A percentile compares a stretch with the other conserved stretches of the same genome.
Evolutionary conservation across 2,113 vertebrate genomes (phyloP).

Genomic region (Myocastor coypus): DNA sequence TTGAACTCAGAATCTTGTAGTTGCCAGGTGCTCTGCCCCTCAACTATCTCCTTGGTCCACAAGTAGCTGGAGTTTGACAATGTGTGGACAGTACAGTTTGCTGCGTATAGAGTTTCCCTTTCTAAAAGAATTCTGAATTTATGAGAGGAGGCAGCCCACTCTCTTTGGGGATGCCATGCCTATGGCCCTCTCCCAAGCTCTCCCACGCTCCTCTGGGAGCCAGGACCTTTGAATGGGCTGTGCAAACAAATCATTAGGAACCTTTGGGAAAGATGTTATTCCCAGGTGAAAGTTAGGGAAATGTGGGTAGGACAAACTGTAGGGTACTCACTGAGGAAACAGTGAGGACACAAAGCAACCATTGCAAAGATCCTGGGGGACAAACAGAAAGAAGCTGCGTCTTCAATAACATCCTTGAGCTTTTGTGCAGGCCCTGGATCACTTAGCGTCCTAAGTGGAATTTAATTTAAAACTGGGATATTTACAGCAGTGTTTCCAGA

Average conservation of each 20-base stretch:
- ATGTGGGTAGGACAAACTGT: conserved; percentile 39
- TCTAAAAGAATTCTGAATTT: neutral
- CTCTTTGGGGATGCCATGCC: neutral
- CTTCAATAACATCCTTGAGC: neutral
- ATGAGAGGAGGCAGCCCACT: neutral
- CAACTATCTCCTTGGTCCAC: neutral
- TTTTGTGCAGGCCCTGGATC: neutral
- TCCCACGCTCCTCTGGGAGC: neutral
- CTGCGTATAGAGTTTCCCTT: neutral
- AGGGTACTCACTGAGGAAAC: neutral
- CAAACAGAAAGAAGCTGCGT: neutral
- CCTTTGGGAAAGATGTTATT: conserved; percentile 39
- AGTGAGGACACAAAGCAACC: conserved; percentile 14
- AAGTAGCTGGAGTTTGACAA: conserved; percentile 48
- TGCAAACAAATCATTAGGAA: conserved; percentile 28
- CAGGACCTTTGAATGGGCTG: conserved; percentile 15
- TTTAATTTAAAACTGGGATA: conserved; percentile 57
- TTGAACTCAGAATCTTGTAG: too few species aligned
- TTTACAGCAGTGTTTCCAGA: conserved; percentile 48
- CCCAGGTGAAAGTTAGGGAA: conserved; percentile 44
- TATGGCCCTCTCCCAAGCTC: neutral
- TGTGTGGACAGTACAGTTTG: conserved; percentile 23
- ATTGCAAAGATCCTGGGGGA: neutral
- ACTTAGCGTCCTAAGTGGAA: conserved; percentile 32
- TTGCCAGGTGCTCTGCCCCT: too few species aligned